A percentile compares a stretch with the other conserved stretches of the same genome.
Conservation (phyloP, 2,888 invertebrate species). For the Stenodema calcarata region DNA sequence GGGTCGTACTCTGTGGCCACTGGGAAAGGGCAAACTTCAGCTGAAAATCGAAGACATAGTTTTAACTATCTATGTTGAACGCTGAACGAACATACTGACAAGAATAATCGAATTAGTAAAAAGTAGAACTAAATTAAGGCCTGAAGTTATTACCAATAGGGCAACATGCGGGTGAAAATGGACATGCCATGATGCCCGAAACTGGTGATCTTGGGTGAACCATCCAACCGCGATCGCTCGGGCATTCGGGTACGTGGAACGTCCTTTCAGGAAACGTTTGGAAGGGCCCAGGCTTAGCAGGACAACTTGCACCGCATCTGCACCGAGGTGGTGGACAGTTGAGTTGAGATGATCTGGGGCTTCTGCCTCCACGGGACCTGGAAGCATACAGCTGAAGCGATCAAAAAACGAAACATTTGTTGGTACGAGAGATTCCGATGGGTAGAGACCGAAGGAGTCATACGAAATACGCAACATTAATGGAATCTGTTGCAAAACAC, state of each 20-base stretch:
- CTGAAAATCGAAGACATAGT: too few species aligned
- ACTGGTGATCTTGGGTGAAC: conserved; percentile 1
- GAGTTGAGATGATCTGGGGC: background rate
- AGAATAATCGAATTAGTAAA: too few species aligned
- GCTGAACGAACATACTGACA: too few species aligned
- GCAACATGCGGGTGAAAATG: conserved; percentile 27
- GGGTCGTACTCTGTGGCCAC: conserved; percentile 4
- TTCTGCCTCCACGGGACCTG: background rate
- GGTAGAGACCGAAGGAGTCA: too few species aligned
- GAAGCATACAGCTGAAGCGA: background rate
- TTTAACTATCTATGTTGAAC: too few species aligned
- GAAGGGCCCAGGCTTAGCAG: background rate
- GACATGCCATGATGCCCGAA: background rate
- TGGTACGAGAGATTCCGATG: background rate
- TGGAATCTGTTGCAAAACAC: too few species aligned
- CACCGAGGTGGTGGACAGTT: conserved; percentile 4
- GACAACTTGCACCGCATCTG: background rate
- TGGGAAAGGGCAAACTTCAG: conserved; percentile 25
- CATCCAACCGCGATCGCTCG: background rate
- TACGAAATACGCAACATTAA: too few species aligned
- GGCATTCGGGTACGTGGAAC: conserved; percentile 24
- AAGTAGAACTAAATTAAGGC: too few species aligned
- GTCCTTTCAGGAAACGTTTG: background rate
- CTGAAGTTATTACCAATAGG: background rate
- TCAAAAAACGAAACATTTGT: background rate